phyloP scores from a whole-genome alignment of 2,797 vertebrate species.

The Onychomys arenicola region DNA sequence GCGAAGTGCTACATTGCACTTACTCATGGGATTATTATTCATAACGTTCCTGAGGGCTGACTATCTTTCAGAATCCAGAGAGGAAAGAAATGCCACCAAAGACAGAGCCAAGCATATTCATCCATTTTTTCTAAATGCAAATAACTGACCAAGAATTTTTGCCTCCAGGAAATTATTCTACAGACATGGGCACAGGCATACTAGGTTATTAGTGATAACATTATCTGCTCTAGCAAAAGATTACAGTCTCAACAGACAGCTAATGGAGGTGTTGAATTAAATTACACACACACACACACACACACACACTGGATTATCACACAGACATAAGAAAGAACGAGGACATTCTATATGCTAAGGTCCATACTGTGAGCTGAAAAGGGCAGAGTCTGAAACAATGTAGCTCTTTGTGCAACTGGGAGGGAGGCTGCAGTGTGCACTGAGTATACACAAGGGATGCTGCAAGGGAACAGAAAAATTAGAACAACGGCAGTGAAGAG shows the following conservation, averaged over 20 bases:
- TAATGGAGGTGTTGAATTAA: not conserved
- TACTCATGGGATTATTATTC: not conserved
- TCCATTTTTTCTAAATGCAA: conserved; percentile 29
- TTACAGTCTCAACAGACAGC: conserved; percentile 6
- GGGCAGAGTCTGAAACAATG: not conserved
- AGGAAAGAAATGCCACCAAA: conserved; percentile 44
- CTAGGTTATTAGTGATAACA: not conserved
- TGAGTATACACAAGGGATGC: not conserved
- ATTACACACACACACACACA: too few relatives aligned
- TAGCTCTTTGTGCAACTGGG: not conserved
- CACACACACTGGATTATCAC: conserved; percentile 15
- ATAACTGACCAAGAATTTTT: conserved; percentile 3
- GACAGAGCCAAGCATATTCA: conserved; percentile 15
- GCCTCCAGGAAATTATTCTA: conserved; percentile 23
- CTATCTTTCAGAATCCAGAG: conserved; percentile 27
- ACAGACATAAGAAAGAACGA: not conserved
- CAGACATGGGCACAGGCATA: not conserved
- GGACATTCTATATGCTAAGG: not conserved
- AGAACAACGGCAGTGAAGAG: not conserved
- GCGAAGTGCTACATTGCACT: not conserved
- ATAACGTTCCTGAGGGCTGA: not conserved
- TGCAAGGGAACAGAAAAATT: not conserved
- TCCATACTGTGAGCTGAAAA: not conserved
- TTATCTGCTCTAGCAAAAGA: conserved; percentile 26
- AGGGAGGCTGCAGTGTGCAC: not conserved